Base-by-base conservation (phyloP, 2,113 vertebrate species). In the Athene noctua region DNA sequence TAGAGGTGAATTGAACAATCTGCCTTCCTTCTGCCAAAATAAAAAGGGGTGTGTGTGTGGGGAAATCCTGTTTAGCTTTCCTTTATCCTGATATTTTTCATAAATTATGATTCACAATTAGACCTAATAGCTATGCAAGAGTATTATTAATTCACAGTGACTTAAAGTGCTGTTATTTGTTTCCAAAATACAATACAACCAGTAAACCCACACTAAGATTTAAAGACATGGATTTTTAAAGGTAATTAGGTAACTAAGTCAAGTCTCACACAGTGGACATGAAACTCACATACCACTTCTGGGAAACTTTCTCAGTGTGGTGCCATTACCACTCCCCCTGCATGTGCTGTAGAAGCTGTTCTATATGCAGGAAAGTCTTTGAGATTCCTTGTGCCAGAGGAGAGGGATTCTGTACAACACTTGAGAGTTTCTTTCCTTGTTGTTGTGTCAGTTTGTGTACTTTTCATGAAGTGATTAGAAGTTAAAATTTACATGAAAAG, bases 291-390 rank as follows among this genome's bases (percentile, higher is more conserved):
- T 29, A 34, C 9, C 29, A 25, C 10, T 36, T 5, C 14, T 52
- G 51, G 22, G 29, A 81, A 47, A 3, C 3, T 20, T 62, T 44
- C 34, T 14, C 13, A 44, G 13, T 3, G 3, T 8, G 14, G 1
- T 17, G 55, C 59, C 23, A 38, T 19, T 6, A 1, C 5, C 1
- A 2, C 10, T 71, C 4, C 6, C 11, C 54, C 46, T 0, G 0
- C 2, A 2, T 7, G 1, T 29, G 26, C 15, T 74, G 26, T 25
- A 40, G 74, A 61, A 70, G 26, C 3, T 70, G 34, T 42, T 74
- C 32, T 52, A 8, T 2, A 12, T 40, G 13, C 21, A 70, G 13
- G 29, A n/a, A 62, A 18, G 7, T 8, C 19, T 86, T 79, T 55
- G 40, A 59, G 11, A 77, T 40, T 51, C 13, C 22, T 40, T 44